phyloP scores from a whole-genome alignment of 2,113 vertebrate species.

The Ancistrus triradiatus region DNA sequence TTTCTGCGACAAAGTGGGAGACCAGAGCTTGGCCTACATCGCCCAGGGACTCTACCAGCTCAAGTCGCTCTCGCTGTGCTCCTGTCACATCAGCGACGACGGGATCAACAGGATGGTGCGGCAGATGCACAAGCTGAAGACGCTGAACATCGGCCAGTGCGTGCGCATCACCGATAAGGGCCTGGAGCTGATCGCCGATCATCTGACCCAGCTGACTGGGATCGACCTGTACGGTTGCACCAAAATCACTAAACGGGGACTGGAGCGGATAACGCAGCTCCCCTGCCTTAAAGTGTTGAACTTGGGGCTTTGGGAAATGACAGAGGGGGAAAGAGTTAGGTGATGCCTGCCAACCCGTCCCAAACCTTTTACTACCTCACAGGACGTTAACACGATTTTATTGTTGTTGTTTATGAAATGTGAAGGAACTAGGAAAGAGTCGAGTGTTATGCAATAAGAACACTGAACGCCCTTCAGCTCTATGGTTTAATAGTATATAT shows the following conservation, averaged over 20 bases:
- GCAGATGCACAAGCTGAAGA: conserved; percentile 96
- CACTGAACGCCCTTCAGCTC: conserved; percentile 29
- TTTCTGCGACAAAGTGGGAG: conserved; percentile 97
- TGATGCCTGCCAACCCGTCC: conserved; percentile 67
- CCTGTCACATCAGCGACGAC: conserved; percentile 96
- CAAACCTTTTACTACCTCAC: conserved; percentile 31
- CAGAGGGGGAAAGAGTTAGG: conserved; percentile 96
- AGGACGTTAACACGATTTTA: conserved; percentile 11
- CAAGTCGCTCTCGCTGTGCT: conserved; percentile 93
- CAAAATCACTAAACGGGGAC: conserved; percentile 93
- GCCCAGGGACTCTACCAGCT: conserved; percentile 93
- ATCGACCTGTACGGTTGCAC: conserved; percentile 97
- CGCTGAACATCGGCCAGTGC: conserved; percentile 97
- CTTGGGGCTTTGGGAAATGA: conserved; percentile 95
- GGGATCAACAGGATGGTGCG: conserved; percentile 97
- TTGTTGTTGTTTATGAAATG: conserved; percentile 30
- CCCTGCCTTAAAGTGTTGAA: conserved; percentile 99
- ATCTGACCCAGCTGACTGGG: conserved; percentile 93
- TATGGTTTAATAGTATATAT: conserved; percentile 16
- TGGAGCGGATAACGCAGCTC: conserved; percentile 97
- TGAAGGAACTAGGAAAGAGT: conserved; percentile 44
- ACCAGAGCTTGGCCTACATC: conserved; percentile 96
- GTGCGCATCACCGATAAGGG: conserved; percentile 97
- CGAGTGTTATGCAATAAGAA: conserved; percentile 43
- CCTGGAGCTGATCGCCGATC: conserved; percentile 94